A percentile compares a stretch with the other conserved stretches of the same genome.
Evolutionary conservation across 2,797 vertebrate species (phyloP).

Genomic region (Enteromius trimaculatus): DNA sequence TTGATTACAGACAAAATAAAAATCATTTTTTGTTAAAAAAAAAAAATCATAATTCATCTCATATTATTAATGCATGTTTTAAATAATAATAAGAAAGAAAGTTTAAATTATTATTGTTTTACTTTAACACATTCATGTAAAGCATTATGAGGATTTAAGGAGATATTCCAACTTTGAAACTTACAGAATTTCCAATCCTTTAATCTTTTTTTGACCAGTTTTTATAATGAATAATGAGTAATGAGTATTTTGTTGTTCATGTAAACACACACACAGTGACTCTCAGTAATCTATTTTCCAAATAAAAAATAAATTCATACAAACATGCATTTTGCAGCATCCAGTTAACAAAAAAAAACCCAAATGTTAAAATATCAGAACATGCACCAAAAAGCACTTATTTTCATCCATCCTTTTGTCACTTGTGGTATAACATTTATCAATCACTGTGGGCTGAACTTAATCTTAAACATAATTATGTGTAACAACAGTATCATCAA

Average conservation of each 20-base stretch:
- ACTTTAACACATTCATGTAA: not conserved
- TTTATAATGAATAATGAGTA: constrained; percentile 10
- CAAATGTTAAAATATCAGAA: not conserved
- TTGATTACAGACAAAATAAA: not conserved
- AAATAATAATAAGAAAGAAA: not conserved
- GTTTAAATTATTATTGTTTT: not conserved
- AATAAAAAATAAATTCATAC: not conserved
- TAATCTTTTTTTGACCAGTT: not conserved
- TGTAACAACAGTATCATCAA: constrained; percentile 28
- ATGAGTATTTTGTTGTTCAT: not conserved
- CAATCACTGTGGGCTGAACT: constrained; percentile 1
- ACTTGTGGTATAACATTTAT: not conserved
- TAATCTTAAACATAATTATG: constrained; percentile 28
- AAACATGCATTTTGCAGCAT: not conserved
- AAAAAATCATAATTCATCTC: not conserved
- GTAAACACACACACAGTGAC: not conserved
- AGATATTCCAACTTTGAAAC: not conserved
- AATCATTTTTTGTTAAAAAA: not conserved
- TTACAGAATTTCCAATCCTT: not conserved
- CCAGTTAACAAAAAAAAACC: not conserved
- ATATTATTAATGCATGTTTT: not conserved
- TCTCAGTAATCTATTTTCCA: not conserved
- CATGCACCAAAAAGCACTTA: not conserved
- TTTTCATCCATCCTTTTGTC: not conserved
- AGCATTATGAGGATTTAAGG: not conserved